Evolutionary conservation across 2,113 vertebrate genomes (phyloP).

Genomic region (Stictonetta naevosa): DNA sequence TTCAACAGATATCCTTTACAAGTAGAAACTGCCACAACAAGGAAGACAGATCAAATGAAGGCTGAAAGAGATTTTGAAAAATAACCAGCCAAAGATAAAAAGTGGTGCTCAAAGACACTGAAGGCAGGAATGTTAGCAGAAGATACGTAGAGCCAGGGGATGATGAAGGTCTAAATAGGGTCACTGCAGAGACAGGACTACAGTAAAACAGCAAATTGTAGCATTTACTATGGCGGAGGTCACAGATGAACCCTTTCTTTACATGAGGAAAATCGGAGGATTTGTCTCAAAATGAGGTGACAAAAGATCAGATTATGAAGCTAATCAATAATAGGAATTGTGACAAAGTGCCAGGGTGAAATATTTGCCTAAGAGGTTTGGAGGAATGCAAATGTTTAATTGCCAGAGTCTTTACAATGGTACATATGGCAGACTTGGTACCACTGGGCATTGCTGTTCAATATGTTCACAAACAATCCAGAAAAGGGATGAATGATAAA

Average conservation of each 20-base stretch:
- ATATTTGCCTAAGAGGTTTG: not conserved
- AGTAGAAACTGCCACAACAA: not conserved
- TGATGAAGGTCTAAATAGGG: not conserved
- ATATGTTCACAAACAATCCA: not conserved
- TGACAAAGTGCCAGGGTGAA: not conserved
- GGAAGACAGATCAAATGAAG: not conserved
- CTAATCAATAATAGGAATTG: not conserved
- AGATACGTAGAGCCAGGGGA: accelerated
- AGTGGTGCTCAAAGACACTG: not conserved
- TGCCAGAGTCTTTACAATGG: not conserved
- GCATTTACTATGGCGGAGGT: not conserved
- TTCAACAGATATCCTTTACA: too few relatives aligned
- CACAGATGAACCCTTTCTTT: not conserved
- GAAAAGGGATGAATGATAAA: not conserved
- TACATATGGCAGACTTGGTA: not conserved
- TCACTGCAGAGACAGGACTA: not conserved
- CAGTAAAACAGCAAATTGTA: not conserved
- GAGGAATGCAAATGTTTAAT: accelerated
- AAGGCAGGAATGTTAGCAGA: not conserved
- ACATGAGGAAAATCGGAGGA: not conserved
- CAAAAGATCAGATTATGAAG: not conserved
- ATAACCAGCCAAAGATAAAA: not conserved
- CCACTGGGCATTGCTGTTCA: not conserved
- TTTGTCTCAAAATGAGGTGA: not conserved
- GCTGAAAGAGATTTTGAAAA: not conserved